phyloP scores from a whole-genome alignment of 2,888 invertebrate genomes.

The Linyphia triangularis region DNA sequence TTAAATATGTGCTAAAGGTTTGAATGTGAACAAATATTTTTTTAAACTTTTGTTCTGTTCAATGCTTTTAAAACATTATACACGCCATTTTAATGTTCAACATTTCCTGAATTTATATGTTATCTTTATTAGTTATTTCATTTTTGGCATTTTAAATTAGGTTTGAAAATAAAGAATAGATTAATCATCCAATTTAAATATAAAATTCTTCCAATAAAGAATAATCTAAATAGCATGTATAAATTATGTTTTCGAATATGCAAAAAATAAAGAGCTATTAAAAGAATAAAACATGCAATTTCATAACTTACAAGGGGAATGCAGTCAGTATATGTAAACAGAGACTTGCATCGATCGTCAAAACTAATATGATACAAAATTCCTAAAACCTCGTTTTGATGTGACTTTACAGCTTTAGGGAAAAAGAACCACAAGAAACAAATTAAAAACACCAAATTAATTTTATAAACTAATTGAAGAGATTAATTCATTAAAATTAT shows the following conservation, averaged over 20 bases:
- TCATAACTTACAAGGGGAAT: conserved; percentile 86
- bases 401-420: conserved; percentile 80
- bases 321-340: conserved; percentile 96
- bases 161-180: no score
- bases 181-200: no score
- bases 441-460: background rate
- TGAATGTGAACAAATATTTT: no score
- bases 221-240: background rate
- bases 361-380: conserved; percentile 94
- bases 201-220: background rate
- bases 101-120: no score
- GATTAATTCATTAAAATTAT: no score
- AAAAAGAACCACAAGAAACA: background rate
- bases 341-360: conserved; percentile 94
- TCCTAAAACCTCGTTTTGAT: conserved; percentile 80
- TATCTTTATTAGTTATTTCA: no score
- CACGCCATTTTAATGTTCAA: no score
- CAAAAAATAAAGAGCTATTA: background rate
- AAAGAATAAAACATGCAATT: background rate
- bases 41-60: no score
- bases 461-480: background rate
- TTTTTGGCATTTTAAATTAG: no score
- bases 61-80: no score
- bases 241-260: background rate
- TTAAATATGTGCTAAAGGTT: no score